phyloP scores from a whole-genome alignment of 2,113 vertebrate genomes.

The Patagioenas fasciata region DNA sequence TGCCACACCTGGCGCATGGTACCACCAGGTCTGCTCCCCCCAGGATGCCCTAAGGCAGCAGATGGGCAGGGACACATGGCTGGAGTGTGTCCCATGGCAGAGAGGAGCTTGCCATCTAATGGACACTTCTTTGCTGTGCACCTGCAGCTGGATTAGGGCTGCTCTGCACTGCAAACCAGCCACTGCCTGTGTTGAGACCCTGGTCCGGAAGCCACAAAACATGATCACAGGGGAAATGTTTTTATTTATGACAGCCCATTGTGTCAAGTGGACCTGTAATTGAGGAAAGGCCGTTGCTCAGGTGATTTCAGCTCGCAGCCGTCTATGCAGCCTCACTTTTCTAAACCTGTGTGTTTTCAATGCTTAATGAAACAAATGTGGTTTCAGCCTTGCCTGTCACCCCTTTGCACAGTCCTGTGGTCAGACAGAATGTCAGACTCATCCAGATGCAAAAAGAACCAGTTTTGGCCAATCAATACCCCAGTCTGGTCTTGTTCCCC shows the following conservation, averaged over 20 bases:
- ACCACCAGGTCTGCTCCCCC: neutral
- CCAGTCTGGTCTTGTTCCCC: neutral
- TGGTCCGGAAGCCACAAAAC: no score
- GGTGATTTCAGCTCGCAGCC: neutral
- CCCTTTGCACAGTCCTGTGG: neutral
- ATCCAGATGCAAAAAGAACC: neutral
- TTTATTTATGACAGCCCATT: neutral
- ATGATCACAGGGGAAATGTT: neutral
- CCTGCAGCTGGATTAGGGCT: neutral
- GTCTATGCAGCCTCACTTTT: neutral
- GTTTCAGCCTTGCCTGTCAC: neutral
- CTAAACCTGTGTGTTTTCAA: neutral
- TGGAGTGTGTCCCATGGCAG: neutral
- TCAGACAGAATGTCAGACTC: neutral
- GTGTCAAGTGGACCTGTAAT: neutral
- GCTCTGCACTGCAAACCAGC: neutral
- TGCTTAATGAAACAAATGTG: neutral
- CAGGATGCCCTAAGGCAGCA: neutral
- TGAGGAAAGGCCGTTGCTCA: neutral
- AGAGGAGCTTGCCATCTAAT: neutral
- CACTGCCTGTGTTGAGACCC: rapidly evolving
- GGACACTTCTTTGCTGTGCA: neutral
- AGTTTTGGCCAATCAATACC: neutral
- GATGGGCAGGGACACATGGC: neutral
- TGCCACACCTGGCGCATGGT: neutral